phyloP scores from a whole-genome alignment of 2,113 vertebrate species.

The Ammospiza nelsoni region DNA sequence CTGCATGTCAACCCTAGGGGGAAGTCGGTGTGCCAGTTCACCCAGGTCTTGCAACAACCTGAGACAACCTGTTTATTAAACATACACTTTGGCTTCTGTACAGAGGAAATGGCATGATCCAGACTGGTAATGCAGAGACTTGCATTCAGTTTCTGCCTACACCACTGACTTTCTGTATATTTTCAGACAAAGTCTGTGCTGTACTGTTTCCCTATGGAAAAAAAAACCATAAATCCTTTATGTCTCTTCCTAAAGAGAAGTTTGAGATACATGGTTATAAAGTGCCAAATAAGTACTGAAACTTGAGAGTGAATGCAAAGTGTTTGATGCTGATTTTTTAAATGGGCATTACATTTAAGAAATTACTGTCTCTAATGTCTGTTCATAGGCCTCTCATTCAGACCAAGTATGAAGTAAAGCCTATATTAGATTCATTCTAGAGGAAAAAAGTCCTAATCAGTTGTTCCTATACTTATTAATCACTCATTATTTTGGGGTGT shows the following conservation, averaged over 20 bases:
- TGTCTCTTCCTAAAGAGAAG: not conserved
- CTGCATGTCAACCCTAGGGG: constrained; percentile 62
- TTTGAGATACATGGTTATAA: not conserved
- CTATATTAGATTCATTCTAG: not conserved
- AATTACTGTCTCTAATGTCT: not conserved
- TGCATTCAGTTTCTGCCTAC: constrained; percentile 54
- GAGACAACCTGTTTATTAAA: constrained; percentile 69
- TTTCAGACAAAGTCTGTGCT: not conserved
- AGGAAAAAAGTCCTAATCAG: not conserved
- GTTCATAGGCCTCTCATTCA: not conserved
- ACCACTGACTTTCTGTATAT: not conserved
- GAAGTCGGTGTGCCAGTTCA: constrained; percentile 56
- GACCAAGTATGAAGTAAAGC: not conserved
- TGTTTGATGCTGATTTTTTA: not conserved
- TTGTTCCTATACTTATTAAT: not conserved
- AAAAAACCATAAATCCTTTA: not conserved
- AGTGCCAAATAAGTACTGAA: not conserved
- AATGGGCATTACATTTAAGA: not conserved
- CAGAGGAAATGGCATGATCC: constrained; percentile 60
- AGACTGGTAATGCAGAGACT: constrained; percentile 56
- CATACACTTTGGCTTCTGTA: constrained; percentile 36
- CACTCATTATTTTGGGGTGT: not conserved
- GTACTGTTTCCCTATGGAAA: not conserved
- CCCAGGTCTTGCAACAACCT: constrained; percentile 62
- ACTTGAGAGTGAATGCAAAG: not conserved